phyloP scores from a whole-genome alignment of 2,113 vertebrate genomes.

The Mirza zaza region DNA sequence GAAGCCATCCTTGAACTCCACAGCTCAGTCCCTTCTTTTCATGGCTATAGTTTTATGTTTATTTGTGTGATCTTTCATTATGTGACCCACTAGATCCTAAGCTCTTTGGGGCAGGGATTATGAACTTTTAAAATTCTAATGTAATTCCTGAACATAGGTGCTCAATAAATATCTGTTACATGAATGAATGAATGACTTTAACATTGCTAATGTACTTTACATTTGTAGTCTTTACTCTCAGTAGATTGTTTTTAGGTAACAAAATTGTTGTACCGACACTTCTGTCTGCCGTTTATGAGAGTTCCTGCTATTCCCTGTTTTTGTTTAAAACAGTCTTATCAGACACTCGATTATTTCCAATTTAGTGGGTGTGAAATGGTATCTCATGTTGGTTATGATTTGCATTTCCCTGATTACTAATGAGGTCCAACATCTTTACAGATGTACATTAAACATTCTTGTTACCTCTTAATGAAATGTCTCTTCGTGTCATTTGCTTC shows the following conservation, averaged over 20 bases:
- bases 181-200: background rate
- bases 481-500: background rate
- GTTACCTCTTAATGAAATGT: background rate
- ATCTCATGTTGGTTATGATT: slow-evolving; percentile 3
- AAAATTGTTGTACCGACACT: background rate
- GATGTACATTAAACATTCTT: background rate
- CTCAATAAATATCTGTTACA: background rate
- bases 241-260: background rate
- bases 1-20: background rate
- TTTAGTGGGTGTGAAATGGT: background rate
- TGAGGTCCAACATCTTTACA: background rate
- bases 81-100: background rate
- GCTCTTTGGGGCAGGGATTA: background rate
- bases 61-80: background rate
- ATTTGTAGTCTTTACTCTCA: background rate
- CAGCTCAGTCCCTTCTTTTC: background rate
- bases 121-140: background rate
- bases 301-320: background rate
- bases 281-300: background rate
- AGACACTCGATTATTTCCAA: background rate
- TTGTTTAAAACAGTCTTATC: background rate
- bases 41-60: background rate
- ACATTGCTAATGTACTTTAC: background rate
- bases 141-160: background rate
- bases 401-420: background rate